phyloP scores from a whole-genome alignment of 1,140 invertebrate species.

The Hermetia illucens region DNA sequence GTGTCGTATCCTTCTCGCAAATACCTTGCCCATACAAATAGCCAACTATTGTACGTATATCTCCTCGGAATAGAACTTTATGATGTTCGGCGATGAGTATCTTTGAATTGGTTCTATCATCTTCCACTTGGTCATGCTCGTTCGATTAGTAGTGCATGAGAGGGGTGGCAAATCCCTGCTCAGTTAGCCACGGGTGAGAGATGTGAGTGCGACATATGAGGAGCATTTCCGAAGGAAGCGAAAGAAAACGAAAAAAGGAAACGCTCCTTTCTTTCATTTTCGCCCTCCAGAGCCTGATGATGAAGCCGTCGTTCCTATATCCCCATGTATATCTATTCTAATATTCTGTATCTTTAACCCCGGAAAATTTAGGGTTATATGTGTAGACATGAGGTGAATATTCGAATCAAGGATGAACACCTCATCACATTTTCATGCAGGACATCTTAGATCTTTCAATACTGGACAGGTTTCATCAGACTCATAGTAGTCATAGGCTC shows the following conservation, averaged over 20 bases:
- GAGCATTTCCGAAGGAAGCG: not conserved
- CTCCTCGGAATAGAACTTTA: too few species aligned
- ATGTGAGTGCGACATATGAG: not conserved
- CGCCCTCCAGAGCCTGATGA: not conserved
- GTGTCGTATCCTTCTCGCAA: not conserved
- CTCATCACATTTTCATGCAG: constrained; percentile 1
- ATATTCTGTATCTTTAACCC: not conserved
- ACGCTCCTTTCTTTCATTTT: not conserved
- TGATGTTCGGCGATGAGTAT: not conserved
- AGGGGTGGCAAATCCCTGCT: not conserved
- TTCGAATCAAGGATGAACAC: too few species aligned
- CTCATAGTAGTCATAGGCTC: not conserved
- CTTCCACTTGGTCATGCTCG: not conserved
- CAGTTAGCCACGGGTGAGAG: not conserved
- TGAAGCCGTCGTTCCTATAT: not conserved
- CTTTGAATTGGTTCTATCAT: not conserved
- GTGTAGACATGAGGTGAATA: too few species aligned
- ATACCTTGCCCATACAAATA: too few species aligned
- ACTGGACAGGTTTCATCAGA: not conserved
- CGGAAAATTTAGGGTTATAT: too few species aligned
- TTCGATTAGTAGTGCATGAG: not conserved
- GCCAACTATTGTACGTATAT: too few species aligned
- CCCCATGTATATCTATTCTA: not conserved
- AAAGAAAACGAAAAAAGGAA: too few species aligned
- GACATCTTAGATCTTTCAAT: not conserved